phyloP scores from a whole-genome alignment of 2,888 invertebrate genomes.

The Ichneumoninae sp. region DNA sequence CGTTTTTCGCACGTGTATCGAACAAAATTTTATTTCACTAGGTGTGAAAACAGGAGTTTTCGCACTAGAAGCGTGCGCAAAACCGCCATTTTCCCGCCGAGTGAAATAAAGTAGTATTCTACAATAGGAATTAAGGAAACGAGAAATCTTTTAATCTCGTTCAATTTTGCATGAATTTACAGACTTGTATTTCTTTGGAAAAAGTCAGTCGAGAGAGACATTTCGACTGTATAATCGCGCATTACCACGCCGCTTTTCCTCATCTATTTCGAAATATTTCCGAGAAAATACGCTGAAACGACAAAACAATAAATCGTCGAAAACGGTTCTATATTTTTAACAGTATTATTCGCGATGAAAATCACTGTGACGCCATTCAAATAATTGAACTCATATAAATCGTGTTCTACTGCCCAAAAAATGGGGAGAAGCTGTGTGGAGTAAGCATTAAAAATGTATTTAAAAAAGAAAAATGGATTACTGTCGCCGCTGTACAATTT shows the following conservation, averaged over 20 bases:
- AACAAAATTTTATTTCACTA: too few relatives aligned
- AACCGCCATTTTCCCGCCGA: too few relatives aligned
- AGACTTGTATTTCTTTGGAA: background rate
- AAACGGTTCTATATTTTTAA: background rate
- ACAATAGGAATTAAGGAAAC: too few relatives aligned
- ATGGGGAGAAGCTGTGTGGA: background rate
- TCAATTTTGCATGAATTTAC: background rate
- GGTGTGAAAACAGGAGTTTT: too few relatives aligned
- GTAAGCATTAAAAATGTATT: background rate
- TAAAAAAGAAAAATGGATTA: background rate
- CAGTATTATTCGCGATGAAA: background rate
- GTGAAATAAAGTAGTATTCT: too few relatives aligned
- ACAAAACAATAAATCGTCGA: constrained; percentile 19
- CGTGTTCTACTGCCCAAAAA: constrained; percentile 5
- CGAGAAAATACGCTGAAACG: constrained; percentile 9
- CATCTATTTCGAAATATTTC: background rate
- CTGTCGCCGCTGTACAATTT: background rate
- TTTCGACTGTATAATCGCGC: background rate
- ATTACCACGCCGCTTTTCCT: constrained; percentile 5
- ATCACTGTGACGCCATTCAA: background rate
- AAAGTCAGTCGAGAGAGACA: background rate
- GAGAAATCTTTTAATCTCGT: too few relatives aligned
- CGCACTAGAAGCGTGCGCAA: too few relatives aligned
- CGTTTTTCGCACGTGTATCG: too few relatives aligned
- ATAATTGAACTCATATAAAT: background rate